A percentile compares a stretch with the other conserved stretches of the same genome.
Evolutionary conservation across 1,140 invertebrate species (phyloP).

Genomic region (Schlechtendalia chinensis): DNA sequence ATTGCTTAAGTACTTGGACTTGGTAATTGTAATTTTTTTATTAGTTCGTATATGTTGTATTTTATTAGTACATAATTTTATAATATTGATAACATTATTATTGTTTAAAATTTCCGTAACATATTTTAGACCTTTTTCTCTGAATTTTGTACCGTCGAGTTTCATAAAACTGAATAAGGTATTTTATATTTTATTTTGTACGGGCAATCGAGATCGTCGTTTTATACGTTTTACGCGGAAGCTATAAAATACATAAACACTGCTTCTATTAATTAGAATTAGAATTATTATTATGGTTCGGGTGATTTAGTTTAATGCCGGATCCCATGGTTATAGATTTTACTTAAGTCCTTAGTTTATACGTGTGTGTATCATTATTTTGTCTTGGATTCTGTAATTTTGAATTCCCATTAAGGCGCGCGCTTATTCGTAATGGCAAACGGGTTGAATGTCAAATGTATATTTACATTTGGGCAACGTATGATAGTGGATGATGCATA

Average conservation of each 20-base stretch:
- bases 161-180: too few species aligned
- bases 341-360: conserved; percentile 26
- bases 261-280: conserved; percentile 20
- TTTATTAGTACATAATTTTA: too few species aligned
- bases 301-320: conserved; percentile 26
- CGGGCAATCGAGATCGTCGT: not conserved
- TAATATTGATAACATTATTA: too few species aligned
- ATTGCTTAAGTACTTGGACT: too few species aligned
- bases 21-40: not conserved
- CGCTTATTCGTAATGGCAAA: conserved; percentile 26
- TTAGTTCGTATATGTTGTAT: too few species aligned
- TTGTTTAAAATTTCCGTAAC: not conserved
- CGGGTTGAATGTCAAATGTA: not conserved
- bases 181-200: too few species aligned
- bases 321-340: conserved; percentile 10
- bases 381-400: conserved; percentile 7
- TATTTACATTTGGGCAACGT: not conserved
- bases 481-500: too few species aligned
- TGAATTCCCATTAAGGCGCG: not conserved
- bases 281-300: conserved; percentile 14
- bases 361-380: conserved; percentile 3
- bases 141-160: not conserved
- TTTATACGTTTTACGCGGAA: not conserved
- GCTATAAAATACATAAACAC: not conserved
- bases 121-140: not conserved